phyloP scores from a whole-genome alignment of 2,113 vertebrate species.

The Rhinolophus ferrumequinum region DNA sequence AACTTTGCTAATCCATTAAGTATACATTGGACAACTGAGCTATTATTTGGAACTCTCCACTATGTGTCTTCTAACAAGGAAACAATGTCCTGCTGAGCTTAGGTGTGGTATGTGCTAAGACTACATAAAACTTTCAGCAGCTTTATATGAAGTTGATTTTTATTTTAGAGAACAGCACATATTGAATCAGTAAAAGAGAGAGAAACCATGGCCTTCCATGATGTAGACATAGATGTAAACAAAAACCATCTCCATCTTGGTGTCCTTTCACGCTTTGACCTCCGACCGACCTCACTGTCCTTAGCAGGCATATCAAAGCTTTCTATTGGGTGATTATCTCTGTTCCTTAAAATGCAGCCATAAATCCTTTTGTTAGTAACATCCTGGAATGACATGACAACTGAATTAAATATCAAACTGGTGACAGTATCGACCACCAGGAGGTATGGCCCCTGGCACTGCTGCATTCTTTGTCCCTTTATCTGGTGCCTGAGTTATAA shows the following conservation, averaged over 20 bases:
- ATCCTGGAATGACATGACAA: not conserved
- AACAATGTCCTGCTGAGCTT: conserved; percentile 83
- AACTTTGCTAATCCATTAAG: conserved; percentile 86
- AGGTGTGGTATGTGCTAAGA: conserved; percentile 83
- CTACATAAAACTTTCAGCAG: conserved; percentile 84
- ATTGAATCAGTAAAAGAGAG: conserved; percentile 59
- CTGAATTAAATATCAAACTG: not conserved
- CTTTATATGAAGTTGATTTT: conserved; percentile 75
- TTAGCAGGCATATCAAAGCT: not conserved
- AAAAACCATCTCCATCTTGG: not conserved
- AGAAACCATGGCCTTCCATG: not conserved
- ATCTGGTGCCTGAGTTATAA: not conserved
- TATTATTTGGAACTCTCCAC: conserved; percentile 80
- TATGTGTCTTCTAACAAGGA: conserved; percentile 79
- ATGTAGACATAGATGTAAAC: not conserved
- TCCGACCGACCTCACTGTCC: not conserved
- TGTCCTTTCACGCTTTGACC: not conserved
- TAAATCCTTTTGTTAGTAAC: not conserved
- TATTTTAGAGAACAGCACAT: conserved; percentile 79
- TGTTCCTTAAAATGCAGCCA: not conserved
- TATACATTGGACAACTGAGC: conserved; percentile 80
- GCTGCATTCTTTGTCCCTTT: not conserved
- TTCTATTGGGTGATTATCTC: not conserved
- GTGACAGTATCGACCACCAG: not conserved
- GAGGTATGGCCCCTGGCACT: not conserved